Evolutionary conservation across 1,140 invertebrate species (phyloP), one percentile per base, ranked within the genome.

Genomic region (Polypedilum pembai): DNA sequence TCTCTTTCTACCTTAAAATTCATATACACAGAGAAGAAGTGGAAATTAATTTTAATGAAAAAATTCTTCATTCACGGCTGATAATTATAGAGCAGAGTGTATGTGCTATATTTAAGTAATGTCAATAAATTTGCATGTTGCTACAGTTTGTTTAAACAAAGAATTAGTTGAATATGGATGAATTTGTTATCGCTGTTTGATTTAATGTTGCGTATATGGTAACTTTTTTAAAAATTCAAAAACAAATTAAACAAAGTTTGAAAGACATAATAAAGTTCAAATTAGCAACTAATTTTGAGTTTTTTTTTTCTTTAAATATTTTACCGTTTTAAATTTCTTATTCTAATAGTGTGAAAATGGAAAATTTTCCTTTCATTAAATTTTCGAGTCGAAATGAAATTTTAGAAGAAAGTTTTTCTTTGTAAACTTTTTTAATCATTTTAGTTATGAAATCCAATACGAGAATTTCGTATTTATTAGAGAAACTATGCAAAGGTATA

Each of bases 121-220:
- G 45, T 56, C 45, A 56, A 56, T 56, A 56, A 56, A 56, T 56
- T 56, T 56, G 45, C 45, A 56, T 56, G 45, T 56, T 56, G n/a
- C 12, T n/a, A 56, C 45, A 56, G 45, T 56, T n/a, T 15, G 12
- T 12, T 56, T 56, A n/a, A 56, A 56, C 12, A 56, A n/a, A 56
- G 12, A 56, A n/a, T n/a, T n/a, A n/a, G n/a, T n/a, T n/a, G n/a
- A n/a, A 4, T 15, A 56, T 15, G 45, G 12, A n/a, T 56, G 12
- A 15, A n/a, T 56, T 56, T 12, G 12, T 12, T 33, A 33, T 33
- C 24, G 24, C 24, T n/a, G 45, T 12, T 33, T 33, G 5, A 33
- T 33, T 33, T 33, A 33, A 33, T 33, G 24, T 33, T 33, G 24
- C 24, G 24, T 33, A 5, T 5, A 33, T 33, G 24, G 24, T 33